A percentile compares a stretch with the other conserved stretches of the same genome.
These are phyloP conservation scores for Chironomus tentans DNA, from an alignment of 2,888 invertebrate genomes.

Conservation along the genomic window DNA sequence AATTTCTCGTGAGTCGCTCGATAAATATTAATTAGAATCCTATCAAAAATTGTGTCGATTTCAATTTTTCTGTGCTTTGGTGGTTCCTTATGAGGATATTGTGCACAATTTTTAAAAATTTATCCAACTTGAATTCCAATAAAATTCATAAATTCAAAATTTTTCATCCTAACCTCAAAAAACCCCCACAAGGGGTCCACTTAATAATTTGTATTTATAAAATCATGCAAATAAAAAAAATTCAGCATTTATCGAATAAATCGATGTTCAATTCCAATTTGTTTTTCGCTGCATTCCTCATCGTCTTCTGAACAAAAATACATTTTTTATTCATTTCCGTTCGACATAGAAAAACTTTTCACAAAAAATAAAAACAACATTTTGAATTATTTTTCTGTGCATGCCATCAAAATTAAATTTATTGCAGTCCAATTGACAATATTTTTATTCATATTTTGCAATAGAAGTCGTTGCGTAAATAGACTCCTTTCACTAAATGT, in stretches of 20 bases:
- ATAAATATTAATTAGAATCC: conserved; percentile 12
- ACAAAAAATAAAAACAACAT: no score
- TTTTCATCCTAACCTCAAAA: no score
- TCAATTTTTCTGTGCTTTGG: no score
- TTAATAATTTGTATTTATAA: not conserved
- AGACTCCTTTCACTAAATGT: not conserved
- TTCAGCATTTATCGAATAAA: not conserved
- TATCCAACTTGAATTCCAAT: no score
- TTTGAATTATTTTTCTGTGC: not conserved
- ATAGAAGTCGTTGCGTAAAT: not conserved
- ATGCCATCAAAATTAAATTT: not conserved
- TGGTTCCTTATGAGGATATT: no score
- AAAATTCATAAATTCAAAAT: no score
- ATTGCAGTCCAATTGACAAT: not conserved
- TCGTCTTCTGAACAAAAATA: not conserved
- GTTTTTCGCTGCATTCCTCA: not conserved
- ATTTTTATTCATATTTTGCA: not conserved
- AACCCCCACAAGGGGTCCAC: no score
- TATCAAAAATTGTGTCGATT: conserved; percentile 16
- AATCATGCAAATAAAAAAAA: not conserved
- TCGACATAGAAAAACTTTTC: not conserved
- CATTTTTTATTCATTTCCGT: not conserved
- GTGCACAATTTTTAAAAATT: no score
- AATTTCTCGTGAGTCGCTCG: not conserved
- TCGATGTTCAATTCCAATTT: not conserved